Conservation (phyloP, 2,797 vertebrate genomes). For the Tarsius wallacei region DNA sequence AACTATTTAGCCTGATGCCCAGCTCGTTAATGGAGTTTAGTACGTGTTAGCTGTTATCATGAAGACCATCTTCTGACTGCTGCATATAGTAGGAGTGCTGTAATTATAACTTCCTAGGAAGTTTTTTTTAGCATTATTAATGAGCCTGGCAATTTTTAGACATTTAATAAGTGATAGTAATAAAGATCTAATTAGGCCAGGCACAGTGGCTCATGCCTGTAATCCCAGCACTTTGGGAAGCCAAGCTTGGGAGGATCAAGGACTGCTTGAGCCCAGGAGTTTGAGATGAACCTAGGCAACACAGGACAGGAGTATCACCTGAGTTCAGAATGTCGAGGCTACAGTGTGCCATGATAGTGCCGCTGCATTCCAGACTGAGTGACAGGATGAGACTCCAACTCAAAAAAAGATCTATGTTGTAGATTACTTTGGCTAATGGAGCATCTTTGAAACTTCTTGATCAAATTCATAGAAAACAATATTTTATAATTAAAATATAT, state of each 20-base stretch:
- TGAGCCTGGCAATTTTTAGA: not conserved
- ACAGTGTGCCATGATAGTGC: not conserved
- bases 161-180: slow-evolving; percentile 10
- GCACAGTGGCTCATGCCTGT: not conserved
- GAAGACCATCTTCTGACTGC: not conserved
- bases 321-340: not conserved
- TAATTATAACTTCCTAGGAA: not conserved
- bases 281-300: not conserved
- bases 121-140: slow-evolving; percentile 14
- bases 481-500: slow-evolving; percentile 7
- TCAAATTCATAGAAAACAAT: not conserved
- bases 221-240: not conserved
- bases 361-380: not conserved
- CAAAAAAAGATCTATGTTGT: not conserved
- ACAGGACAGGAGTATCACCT: not conserved
- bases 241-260: not conserved
- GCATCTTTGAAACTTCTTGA: slow-evolving; percentile 37
- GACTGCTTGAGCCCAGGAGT: not conserved
- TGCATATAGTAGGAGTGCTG: not conserved
- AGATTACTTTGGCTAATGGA: not conserved
- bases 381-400: not conserved
- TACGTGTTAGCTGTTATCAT: not conserved
- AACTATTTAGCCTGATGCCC: not conserved
- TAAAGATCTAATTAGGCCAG: not conserved
- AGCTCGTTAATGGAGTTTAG: not conserved